Base-by-base conservation (phyloP, 2,797 vertebrate genomes). In the Argentina silus region DNA sequence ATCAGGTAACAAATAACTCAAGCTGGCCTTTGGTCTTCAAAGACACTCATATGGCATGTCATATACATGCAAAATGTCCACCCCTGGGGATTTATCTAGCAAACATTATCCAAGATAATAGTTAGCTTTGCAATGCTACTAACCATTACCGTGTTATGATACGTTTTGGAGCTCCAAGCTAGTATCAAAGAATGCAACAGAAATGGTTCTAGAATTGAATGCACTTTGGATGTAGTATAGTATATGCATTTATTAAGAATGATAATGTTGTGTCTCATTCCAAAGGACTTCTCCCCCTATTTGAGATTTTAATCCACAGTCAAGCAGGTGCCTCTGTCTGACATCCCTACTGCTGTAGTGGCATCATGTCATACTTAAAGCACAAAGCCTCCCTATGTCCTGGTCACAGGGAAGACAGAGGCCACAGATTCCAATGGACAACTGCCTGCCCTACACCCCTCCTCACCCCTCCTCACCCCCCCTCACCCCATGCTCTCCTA, bases 1-100 rank as follows among this genome's bases (percentile, higher is more conserved):
- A 23, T 56, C 45, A 70, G 79, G 69, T 83, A 83, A 79, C 86
- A 83, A 85, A 86, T 84, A 90, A 47, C 71, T 81, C 27, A 1
- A 67, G 68, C 55, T 67, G 84, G 60, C 80, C 66, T 82, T 86
- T 80, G 78, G 62, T 67, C 67, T 72, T 27, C 19, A 57, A 57
- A 21, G 67, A 80, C 67, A 82, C 61, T 80, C 73, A 81, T 79
- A 70, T 79, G 73, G 45, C 44, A 56, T 44, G 61, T 73, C 72
- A 75, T 79, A 77, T 83, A 80, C 48, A 75, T 78, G 74, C 79
- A 14, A n/a, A 8, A 77, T 82, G 74, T 63, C 50, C 55, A 61
- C 65, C 67, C 62, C 2, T 8, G 55, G 0, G 48, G 77, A 12
- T 17, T 63, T 76, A 78, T 82, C 27, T 56, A 69, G 56, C 64